Evolutionary conservation across 2,797 vertebrate genomes (phyloP).

Genomic region (Discoglossus pictus): DNA sequence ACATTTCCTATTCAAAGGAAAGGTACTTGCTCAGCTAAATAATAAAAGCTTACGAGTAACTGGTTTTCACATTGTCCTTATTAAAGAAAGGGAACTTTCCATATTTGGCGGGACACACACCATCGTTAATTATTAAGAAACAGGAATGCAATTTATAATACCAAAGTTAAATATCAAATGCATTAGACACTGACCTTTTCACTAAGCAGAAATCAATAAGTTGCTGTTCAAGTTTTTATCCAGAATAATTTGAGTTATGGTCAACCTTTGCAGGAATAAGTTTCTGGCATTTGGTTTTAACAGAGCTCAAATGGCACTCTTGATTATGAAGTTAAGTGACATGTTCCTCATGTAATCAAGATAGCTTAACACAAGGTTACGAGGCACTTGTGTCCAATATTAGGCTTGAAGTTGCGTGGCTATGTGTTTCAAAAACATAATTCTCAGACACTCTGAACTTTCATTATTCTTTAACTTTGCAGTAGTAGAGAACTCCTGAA

Average conservation of each 20-base stretch:
- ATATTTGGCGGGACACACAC: slow-evolving; percentile 12
- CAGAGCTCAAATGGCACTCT: slow-evolving; percentile 34
- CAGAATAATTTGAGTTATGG: slow-evolving; percentile 53
- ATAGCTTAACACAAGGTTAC: slow-evolving; percentile 45
- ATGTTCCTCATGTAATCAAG: slow-evolving; percentile 44
- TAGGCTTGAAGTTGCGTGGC: slow-evolving; percentile 14
- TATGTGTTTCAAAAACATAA: slow-evolving; percentile 11
- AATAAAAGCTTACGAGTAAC: neutral
- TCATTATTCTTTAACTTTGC: neutral
- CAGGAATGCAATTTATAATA: slow-evolving; percentile 49
- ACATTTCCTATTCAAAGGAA: too few species aligned
- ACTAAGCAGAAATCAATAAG: slow-evolving; percentile 52
- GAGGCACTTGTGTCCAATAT: slow-evolving; percentile 38
- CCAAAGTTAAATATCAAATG: slow-evolving; percentile 50
- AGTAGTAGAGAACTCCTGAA: neutral
- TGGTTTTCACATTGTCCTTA: neutral
- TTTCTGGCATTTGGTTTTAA: slow-evolving; percentile 45
- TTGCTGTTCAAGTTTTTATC: slow-evolving; percentile 51
- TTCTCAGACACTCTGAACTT: neutral
- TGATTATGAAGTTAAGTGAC: slow-evolving; percentile 52
- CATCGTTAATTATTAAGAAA: slow-evolving; percentile 42
- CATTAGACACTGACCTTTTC: slow-evolving; percentile 48
- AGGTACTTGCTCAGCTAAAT: neutral
- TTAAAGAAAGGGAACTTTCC: slow-evolving; percentile 17
- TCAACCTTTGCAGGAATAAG: slow-evolving; percentile 41